Percentiles rank a stretch among this genome's conserved stretches.
phyloP scores from a whole-genome alignment of 37 sponge, comb jelly and placozoan genomes.

The Spongia lamella region DNA sequence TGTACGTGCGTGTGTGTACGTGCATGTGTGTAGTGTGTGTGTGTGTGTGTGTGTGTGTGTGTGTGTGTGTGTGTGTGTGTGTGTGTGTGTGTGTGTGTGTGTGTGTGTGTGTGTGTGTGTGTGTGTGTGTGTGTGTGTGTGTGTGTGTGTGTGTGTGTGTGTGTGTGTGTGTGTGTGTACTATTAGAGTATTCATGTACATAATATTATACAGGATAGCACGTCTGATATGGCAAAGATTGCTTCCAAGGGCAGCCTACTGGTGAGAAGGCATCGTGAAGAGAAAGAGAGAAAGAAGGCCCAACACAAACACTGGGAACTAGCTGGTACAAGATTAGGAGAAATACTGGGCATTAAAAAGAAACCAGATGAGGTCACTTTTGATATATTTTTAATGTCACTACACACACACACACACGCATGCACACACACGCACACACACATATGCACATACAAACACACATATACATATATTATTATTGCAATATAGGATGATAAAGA shows the following conservation, averaged over 20 bases:
- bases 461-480: no score
- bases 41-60: no score
- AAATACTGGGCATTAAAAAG: constrained; percentile 90
- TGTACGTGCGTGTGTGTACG: no score
- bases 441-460: neutral
- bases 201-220: constrained; percentile 71
- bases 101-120: no score
- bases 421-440: neutral
- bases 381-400: neutral
- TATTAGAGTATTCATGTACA: neutral
- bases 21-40: no score
- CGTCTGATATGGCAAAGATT: constrained; percentile 93
- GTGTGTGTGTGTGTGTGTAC: neutral
- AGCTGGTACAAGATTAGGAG: constrained; percentile 93
- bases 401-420: neutral
- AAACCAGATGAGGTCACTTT: constrained; percentile 74
- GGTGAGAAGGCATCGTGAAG: constrained; percentile 83
- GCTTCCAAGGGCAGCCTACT: constrained; percentile 93
- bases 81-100: constrained; percentile 6
- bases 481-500: constrained; percentile 52
- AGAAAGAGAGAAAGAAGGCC: constrained; percentile 97
- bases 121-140: neutral
- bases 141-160: neutral
- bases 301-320: constrained; percentile 97
- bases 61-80: no score